Conservation (phyloP, 2,888 invertebrate genomes). For the Capitulum mitella region DNA sequence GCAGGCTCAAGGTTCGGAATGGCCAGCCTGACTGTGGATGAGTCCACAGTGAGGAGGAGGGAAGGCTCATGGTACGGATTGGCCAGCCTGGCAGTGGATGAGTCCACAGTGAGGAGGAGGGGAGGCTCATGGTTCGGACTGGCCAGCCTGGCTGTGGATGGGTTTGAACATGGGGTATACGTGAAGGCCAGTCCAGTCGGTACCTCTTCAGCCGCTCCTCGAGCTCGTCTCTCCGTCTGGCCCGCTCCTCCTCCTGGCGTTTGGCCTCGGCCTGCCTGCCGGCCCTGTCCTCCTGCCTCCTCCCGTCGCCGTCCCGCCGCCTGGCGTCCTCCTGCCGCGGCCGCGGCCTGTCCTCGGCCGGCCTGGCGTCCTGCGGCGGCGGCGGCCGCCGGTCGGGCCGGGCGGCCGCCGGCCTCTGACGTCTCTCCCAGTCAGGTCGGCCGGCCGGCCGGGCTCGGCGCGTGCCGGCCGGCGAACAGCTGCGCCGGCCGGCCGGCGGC, state of each 20-base stretch:
- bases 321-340: background rate
- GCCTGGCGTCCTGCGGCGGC: background rate
- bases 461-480: background rate
- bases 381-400: too few species aligned
- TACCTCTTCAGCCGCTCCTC: background rate
- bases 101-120: too few species aligned
- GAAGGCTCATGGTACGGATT: background rate
- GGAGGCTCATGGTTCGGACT: too few species aligned
- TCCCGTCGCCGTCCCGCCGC: background rate
- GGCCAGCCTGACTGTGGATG: too few species aligned
- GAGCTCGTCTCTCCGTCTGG: background rate
- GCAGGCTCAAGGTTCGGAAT: background rate
- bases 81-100: too few species aligned
- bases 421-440: too few species aligned
- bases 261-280: background rate
- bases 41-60: too few species aligned
- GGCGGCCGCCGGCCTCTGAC: too few species aligned
- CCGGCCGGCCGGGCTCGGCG: background rate
- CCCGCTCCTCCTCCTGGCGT: background rate
- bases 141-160: too few species aligned
- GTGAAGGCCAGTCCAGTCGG: too few species aligned
- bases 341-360: background rate
- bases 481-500: background rate
- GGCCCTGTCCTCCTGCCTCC: background rate
- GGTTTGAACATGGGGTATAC: background rate